Conservation (phyloP, 2,113 vertebrate genomes). For the Cacatua alba region DNA sequence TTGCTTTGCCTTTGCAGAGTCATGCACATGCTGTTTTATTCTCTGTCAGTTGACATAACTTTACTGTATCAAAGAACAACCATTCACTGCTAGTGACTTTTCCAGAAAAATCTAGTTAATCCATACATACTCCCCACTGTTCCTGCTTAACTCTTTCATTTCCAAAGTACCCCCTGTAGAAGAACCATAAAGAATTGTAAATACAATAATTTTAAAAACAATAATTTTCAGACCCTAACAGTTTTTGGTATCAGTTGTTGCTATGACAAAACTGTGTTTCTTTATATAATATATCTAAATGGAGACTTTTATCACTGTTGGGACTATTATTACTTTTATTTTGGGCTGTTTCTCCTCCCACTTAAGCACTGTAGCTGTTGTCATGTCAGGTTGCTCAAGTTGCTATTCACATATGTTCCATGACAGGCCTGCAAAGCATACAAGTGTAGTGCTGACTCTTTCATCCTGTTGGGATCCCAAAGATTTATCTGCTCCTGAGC, state of each 20-base stretch:
- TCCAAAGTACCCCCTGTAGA: background rate
- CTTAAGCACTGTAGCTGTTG: background rate
- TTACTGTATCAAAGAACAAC: background rate
- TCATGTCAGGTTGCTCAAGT: background rate
- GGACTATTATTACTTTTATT: background rate
- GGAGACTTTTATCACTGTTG: background rate
- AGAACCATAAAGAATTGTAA: background rate
- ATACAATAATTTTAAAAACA: too few relatives aligned
- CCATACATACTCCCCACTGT: background rate
- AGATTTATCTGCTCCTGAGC: background rate
- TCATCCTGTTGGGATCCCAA: background rate
- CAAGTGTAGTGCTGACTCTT: background rate
- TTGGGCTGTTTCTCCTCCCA: background rate
- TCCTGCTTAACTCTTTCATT: conserved; percentile 24
- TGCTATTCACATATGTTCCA: background rate
- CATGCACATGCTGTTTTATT: background rate
- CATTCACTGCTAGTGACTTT: background rate
- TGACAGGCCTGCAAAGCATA: fast-evolving
- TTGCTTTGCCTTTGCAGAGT: background rate
- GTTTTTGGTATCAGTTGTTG: background rate
- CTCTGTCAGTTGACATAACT: background rate
- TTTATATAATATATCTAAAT: background rate
- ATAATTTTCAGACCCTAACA: background rate
- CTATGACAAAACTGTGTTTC: background rate
- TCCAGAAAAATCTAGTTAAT: background rate